Conservation (phyloP, 2,797 vertebrate genomes). For the Tokudaia muenninki region DNA sequence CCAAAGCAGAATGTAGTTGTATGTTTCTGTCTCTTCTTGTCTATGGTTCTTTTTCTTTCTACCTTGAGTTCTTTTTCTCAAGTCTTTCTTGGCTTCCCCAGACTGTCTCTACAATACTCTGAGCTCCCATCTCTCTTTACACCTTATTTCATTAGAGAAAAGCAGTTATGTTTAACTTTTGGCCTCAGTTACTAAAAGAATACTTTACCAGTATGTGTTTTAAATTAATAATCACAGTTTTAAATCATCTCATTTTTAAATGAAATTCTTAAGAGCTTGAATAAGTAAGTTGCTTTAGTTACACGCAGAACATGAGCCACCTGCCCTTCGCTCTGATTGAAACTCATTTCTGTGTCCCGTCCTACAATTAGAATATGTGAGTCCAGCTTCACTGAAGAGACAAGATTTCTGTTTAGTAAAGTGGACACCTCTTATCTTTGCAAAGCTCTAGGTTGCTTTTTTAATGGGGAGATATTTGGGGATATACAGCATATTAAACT, state of each 20-base stretch:
- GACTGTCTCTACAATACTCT: background rate
- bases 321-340: background rate
- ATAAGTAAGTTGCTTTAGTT: background rate
- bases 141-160: background rate
- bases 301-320: background rate
- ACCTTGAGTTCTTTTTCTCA: background rate
- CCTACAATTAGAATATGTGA: background rate
- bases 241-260: background rate
- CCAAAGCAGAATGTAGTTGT: rapidly evolving
- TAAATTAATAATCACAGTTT: slow-evolving; percentile 19
- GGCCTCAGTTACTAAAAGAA: background rate
- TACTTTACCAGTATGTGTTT: background rate
- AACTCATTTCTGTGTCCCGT: background rate
- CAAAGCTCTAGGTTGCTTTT: background rate
- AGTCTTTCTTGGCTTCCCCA: no score
- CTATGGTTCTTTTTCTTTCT: background rate
- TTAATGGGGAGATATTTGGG: background rate
- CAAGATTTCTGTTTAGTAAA: background rate
- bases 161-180: background rate
- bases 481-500: background rate
- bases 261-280: background rate
- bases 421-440: background rate
- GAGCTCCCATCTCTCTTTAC: background rate
- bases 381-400: background rate
- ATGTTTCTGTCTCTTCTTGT: background rate